Evolutionary conservation across 2,888 invertebrate genomes (phyloP).

Genomic region (Leptogaster cylindrica): DNA sequence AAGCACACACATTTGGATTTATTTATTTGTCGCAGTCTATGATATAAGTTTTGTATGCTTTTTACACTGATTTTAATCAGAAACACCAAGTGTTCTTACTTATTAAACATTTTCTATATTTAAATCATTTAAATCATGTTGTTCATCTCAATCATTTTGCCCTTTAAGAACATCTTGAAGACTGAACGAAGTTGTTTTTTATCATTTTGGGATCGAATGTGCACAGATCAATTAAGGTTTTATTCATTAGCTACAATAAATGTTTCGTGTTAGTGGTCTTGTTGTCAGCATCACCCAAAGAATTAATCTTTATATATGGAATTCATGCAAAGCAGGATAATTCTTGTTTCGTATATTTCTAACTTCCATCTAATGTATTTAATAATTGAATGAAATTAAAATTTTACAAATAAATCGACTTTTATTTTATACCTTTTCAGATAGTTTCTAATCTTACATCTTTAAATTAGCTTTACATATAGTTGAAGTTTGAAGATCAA

Average conservation of each 20-base stretch:
- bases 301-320: constrained; percentile 10
- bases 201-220: not conserved
- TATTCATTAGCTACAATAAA: no score
- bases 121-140: not conserved
- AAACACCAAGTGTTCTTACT: not conserved
- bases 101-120: not conserved
- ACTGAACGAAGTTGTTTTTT: constrained; percentile 18
- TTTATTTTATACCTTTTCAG: not conserved
- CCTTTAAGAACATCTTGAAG: constrained; percentile 3
- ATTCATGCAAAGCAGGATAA: not conserved
- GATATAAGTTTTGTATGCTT: not conserved
- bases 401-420: not conserved
- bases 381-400: constrained; percentile 25
- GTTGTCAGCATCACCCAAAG: constrained; percentile 16
- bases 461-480: no score
- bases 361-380: constrained; percentile 32
- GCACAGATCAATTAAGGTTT: no score
- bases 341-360: constrained; percentile 13
- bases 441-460: no score
- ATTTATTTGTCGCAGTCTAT: constrained; percentile 1
- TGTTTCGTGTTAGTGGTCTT: constrained; percentile 1
- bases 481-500: no score
- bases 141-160: constrained; percentile 7
- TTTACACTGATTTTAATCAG: not conserved
- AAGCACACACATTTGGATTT: constrained; percentile 1